Base-by-base conservation (phyloP, 2,797 vertebrate species). In the Neosilurus hyrtlii region DNA sequence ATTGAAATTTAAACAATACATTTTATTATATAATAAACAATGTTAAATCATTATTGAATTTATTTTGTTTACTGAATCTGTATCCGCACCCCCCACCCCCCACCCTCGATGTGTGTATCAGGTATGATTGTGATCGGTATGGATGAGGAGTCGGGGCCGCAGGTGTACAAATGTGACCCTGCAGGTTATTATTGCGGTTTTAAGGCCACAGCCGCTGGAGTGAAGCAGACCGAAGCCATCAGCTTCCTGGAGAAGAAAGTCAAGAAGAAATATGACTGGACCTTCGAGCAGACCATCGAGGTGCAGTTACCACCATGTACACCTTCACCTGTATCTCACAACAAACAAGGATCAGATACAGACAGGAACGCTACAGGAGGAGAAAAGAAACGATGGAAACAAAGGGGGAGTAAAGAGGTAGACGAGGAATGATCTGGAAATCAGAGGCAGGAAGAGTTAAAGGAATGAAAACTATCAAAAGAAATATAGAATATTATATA, bases 201-300 rank as follows among this genome's bases (percentile, higher is more conserved):
- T 90, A 99, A 99, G 93, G 97, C 97, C 90, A 99, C 98, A 0
- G 97, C 97, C 1, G 96, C 97, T 0, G 98, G 98, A 26, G 97
- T 99, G 83, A 99, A 99, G 91, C 97, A 99, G 88, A 99, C 97
- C 0, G 97, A 99, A 91, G 97, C 98, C 85, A 99, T 97, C 90
- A 99, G 97, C 92, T 99, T 99, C 92, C 94, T 99, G 90, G 98
- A 99, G 95, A 99, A 99, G 94, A 99, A 99, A 94, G 96, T 98
- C 86, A 99, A 99, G 95, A 99, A 99, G 95, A 99, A 99, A 94
- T 93, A 97, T 90, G 98, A 99, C 82, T 99, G 97, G 98, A 97
- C 96, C 8, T 99, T 96, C 52, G 95, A 96, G 86, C 96, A 99
- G 91, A 99, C 97, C 20, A 94, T 99, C n/a, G 98, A 99, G 96